Base-by-base conservation (phyloP, 1,140 invertebrate species). In the Cepaea nemoralis region DNA sequence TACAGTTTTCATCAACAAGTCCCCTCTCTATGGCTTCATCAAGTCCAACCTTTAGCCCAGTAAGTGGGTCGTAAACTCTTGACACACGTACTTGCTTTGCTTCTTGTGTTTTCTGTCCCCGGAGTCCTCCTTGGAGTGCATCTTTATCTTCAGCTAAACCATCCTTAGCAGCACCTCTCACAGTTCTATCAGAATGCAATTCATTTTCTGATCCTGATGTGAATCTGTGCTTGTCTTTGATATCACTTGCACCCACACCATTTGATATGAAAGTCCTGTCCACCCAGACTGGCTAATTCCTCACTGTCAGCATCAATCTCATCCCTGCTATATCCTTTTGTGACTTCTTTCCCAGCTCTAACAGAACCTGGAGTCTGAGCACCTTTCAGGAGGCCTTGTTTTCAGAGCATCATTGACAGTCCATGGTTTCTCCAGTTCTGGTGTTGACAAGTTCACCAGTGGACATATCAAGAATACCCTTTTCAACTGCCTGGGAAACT, bases 401-500 rank as follows among this genome's bases (percentile, higher is more conserved):
- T n/a, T 94, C 24, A 98, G 93, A n/a, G 96, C 96, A 90, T 97
- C 95, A 82, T 93, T 92, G 10, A 97, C 92, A 39, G 94, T 90
- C n/a, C 81, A 96, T 93, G 70, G 92, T 91, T 85, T 93, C 90
- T 22, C 94, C 95, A 16, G 94, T 95, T 70, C 91, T 91, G 42
- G 94, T 94, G 89, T 98, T 98, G 63, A 77, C 83, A 2, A 89
- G 35, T 24, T 85, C 74, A 42, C 87, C 88, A 37, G 83, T 83
- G 69, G 83, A 59, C 24, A 85, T 75, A 84, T 90, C 85, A 31
- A 90, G 74, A 40, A 90, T 50, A 48, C 95, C 95, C 86, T 94
- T 95, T 48, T 94, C 93, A 66, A 97, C 91, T 66, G 97, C 97
- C 78, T 94, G 93, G 90, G 97, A 97, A 84, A 98, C 59, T 66